Evolutionary conservation across 2,797 vertebrate species (phyloP), one percentile per base, ranked within the genome.

Genomic region (Oceanodroma leucorhoa): DNA sequence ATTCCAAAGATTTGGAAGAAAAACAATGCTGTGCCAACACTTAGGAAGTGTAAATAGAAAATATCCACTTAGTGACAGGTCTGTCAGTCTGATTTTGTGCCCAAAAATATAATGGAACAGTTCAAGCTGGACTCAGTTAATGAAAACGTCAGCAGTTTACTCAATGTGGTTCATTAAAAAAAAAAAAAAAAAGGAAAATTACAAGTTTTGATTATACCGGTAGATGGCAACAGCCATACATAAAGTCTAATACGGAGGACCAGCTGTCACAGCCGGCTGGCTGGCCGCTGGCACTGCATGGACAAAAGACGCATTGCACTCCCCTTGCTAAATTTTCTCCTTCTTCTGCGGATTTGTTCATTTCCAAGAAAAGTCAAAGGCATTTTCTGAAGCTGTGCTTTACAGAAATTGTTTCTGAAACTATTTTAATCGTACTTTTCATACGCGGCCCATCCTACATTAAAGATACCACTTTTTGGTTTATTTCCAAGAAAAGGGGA

Each of bases 371-470:
- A 58, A 65, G n/a, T 34, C 24, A 73, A 40, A 14, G 9, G 8
- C 9, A 26, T 69, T 64, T 86, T 69, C 62, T 75, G 22, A 86
- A 79, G 27, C 16, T 70, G 12, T 69, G 55, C 10, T 89, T 85
- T 82, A 54, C 1, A 1, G 66, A 60, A 38, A 36, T 51, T 19
- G 6, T 57, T 50, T 55, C 55, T 50, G 77, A 83, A 81, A 67
- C 2, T 10, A 38, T 78, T 82, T 75, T 20, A 73, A n/a, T 40
- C 1, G 0, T 54, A n/a, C 14, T 65, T 70, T 43, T 48, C 51
- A n/a, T 50, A 40, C 0, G 1, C 1, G 0, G 5, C 19, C 30
- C 30, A 29, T 4, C 32, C 21, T 72, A 78, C 46, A 19, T 60
- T 50, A 60, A 83, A n/a, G 11, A 46, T 18, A 54, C 0, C 3